These are phyloP conservation scores for Augochlora pura DNA, from an alignment of 1,140 invertebrate species.

Conservation along the genomic window DNA sequence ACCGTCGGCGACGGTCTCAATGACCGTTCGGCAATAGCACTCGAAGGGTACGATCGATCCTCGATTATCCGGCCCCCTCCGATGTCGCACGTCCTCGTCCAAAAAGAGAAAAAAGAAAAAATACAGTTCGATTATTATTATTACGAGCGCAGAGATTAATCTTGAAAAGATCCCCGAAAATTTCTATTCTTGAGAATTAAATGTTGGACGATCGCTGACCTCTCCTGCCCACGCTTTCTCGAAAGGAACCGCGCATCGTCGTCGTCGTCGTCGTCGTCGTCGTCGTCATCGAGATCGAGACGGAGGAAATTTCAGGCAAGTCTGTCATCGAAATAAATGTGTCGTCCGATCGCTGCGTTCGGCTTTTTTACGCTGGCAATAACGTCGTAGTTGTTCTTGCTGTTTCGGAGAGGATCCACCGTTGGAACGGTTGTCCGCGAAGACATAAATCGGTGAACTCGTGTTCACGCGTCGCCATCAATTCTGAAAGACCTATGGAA, in stretches of 20 bases:
- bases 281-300: conserved; percentile 8
- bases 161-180: not conserved
- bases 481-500: no score
- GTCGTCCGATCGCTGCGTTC: conserved; percentile 4
- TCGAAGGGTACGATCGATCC: no score
- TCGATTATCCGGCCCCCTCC: no score
- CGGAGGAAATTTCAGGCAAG: not conserved
- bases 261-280: no score
- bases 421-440: not conserved
- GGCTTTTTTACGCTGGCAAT: not conserved
- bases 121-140: no score
- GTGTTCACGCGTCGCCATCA: not conserved
- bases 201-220: not conserved
- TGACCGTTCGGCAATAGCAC: no score
- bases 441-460: not conserved
- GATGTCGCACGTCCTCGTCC: no score
- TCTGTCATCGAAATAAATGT: not conserved
- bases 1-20: no score
- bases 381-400: not conserved
- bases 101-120: no score
- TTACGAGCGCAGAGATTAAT: no score
- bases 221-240: not conserved
- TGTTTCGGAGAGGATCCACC: not conserved
- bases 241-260: not conserved
- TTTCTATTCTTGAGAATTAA: not conserved